Evolutionary conservation across 2,797 vertebrate genomes (phyloP).

Genomic region (Bradypus variegatus): DNA sequence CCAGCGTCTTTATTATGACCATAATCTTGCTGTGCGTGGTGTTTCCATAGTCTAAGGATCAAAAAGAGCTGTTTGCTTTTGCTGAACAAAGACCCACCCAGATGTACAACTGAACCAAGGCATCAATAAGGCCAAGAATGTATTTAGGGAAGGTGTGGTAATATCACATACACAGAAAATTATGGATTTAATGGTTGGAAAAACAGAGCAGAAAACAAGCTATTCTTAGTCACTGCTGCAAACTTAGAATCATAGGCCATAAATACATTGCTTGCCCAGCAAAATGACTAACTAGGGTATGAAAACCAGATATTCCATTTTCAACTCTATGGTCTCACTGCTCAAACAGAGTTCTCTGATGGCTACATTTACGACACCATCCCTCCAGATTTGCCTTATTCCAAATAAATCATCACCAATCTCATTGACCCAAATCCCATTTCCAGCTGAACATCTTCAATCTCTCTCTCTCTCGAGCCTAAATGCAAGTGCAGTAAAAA

Average conservation of each 20-base stretch:
- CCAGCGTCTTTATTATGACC: slow-evolving; percentile 44
- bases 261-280: slow-evolving; percentile 74
- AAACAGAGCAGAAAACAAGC: slow-evolving; percentile 74
- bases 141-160: slow-evolving; percentile 79
- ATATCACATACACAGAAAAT: slow-evolving; percentile 74
- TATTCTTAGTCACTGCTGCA: slow-evolving; percentile 77
- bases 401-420: slow-evolving; percentile 68
- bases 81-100: slow-evolving; percentile 77
- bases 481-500: slow-evolving; percentile 66
- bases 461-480: slow-evolving; percentile 55
- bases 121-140: slow-evolving; percentile 82
- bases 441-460: slow-evolving; percentile 68
- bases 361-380: slow-evolving; percentile 60
- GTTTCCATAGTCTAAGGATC: slow-evolving; percentile 83
- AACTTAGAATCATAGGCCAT: slow-evolving; percentile 67
- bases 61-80: slow-evolving; percentile 77
- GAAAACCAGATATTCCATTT: slow-evolving; percentile 56
- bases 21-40: slow-evolving; percentile 11
- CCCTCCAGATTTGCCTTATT: slow-evolving; percentile 56
- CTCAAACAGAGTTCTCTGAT: slow-evolving; percentile 49
- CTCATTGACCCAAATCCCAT: slow-evolving; percentile 73
- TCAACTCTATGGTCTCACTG: slow-evolving; percentile 51
- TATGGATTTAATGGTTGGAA: slow-evolving; percentile 75
- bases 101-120: slow-evolving; percentile 77
- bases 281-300: slow-evolving; percentile 55